A percentile compares a stretch with the other conserved stretches of the same genome.
Conservation (phyloP, 1,140 invertebrate genomes). For the Lordiphosa clarofinis region DNA sequence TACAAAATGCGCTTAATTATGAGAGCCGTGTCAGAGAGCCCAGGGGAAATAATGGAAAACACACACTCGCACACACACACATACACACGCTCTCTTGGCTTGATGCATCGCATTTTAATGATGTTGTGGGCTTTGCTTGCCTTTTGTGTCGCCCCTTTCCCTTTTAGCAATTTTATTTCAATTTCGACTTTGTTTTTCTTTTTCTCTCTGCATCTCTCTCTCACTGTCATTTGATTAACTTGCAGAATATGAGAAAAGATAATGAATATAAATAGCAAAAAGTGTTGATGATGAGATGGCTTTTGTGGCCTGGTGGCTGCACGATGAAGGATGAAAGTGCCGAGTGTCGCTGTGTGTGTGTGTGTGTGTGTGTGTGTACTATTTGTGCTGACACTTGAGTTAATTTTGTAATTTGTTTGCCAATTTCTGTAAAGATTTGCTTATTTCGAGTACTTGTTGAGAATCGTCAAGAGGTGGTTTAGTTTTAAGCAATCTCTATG, state of each 20-base stretch:
- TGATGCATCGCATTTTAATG: constrained; percentile 51
- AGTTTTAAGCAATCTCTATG: too few species aligned
- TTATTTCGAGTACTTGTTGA: too few species aligned
- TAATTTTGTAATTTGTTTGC: too few species aligned
- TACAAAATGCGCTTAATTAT: constrained; percentile 54
- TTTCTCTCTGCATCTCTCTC: constrained; percentile 27
- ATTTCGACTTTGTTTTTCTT: constrained; percentile 36
- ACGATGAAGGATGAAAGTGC: background rate
- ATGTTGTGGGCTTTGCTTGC: constrained; percentile 19
- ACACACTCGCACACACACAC: background rate
- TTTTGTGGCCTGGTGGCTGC: constrained; percentile 30
- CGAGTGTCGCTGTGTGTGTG: constrained; percentile 7
- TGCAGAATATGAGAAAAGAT: constrained; percentile 38
- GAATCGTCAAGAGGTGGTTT: too few species aligned
- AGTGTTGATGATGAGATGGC: constrained; percentile 53
- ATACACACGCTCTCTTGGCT: constrained; percentile 9
- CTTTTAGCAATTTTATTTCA: constrained; percentile 55
- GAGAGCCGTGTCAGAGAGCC: constrained; percentile 37
- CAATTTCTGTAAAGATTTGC: too few species aligned
- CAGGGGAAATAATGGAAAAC: constrained; percentile 38
- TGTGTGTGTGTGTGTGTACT: constrained; percentile 4
- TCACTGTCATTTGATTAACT: constrained; percentile 47
- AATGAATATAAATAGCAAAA: constrained; percentile 54
- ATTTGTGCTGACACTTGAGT: too few species aligned
- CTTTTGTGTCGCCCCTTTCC: constrained; percentile 9